Percentiles rank a stretch among this genome's conserved stretches.
Conservation (phyloP, 1,140 invertebrate genomes). For the Octopus sinensis region DNA sequence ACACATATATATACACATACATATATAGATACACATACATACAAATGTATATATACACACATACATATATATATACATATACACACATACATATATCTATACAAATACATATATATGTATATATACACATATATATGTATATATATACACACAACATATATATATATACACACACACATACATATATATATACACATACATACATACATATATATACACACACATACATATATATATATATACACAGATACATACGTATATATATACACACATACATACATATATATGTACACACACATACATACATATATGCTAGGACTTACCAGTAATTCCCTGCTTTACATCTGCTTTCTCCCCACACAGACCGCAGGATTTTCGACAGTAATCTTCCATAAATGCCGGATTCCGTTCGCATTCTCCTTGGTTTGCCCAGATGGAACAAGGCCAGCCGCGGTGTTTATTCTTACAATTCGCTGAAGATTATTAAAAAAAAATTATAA, state of each 20-base stretch:
- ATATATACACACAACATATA: neutral
- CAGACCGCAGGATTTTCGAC: slow-evolving; percentile 38
- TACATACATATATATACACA: neutral
- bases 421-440: slow-evolving; percentile 40
- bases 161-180: neutral
- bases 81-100: neutral
- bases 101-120: neutral
- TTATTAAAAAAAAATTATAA: neutral
- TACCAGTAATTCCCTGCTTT: slow-evolving; percentile 21
- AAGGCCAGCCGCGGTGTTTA: slow-evolving; percentile 37
- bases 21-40: no score
- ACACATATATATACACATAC: no score
- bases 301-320: neutral
- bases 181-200: neutral
- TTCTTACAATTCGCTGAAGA: slow-evolving; percentile 25
- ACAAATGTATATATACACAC: neutral
- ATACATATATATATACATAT: neutral
- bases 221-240: slow-evolving; percentile 14
- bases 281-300: no score
- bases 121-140: neutral
- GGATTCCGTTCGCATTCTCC: slow-evolving; percentile 44
- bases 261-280: no score
- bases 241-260: no score
- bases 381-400: slow-evolving; percentile 40
- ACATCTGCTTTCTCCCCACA: slow-evolving; percentile 27